Evolutionary conservation across 2,113 vertebrate species (phyloP), one percentile per base, ranked within the genome.

Genomic region (Sapajus apella): DNA sequence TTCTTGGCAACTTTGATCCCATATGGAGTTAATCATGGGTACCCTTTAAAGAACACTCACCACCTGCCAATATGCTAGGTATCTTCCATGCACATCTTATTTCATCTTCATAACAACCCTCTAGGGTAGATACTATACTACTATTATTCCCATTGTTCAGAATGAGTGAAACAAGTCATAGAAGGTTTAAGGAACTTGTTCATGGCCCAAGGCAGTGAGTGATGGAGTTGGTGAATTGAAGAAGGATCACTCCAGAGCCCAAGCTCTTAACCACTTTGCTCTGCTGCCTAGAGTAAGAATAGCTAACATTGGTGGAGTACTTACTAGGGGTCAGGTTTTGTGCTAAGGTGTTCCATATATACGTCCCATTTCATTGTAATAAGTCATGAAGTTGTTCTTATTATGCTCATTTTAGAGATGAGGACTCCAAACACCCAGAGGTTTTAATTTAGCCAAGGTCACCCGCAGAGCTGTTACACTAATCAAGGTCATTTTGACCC

Each of bases 81-180:
- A 52, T 72, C 45, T 76, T 21, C 40, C 43, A 35, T 2, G n/a
- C 13, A 6, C 21, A 32, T 75, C 40, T 91, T 66, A 40, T 43
- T 85, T 52, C 47, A 45, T 88, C 21, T 79, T 95, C 64, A 35
- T 25, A 66, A 35, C 40, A 61, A 92, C 4, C 35, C 32, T 88
- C 23, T 45, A 66, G 43, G 27, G 32, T 10, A 86, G 21, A 43
- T n/a, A 21, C 16, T 55, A 4, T 50, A 32, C 32, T 32, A 64
- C 12, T 27, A 45, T 75, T 76, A 61, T 61, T 9, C 68, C n/a
- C 32, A 61, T n/a, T 76, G 93, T 90, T 30, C 37, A 91, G 91
- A 85, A n/a, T 21, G 68, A 68, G 20, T 70, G 37, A 83, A 85
- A 83, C 6, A 79, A 94, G 58, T 94, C 84, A 45, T 32, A 35